Evolutionary conservation across 2,888 invertebrate species (phyloP).

Genomic region (Brachylomia viminalis): DNA sequence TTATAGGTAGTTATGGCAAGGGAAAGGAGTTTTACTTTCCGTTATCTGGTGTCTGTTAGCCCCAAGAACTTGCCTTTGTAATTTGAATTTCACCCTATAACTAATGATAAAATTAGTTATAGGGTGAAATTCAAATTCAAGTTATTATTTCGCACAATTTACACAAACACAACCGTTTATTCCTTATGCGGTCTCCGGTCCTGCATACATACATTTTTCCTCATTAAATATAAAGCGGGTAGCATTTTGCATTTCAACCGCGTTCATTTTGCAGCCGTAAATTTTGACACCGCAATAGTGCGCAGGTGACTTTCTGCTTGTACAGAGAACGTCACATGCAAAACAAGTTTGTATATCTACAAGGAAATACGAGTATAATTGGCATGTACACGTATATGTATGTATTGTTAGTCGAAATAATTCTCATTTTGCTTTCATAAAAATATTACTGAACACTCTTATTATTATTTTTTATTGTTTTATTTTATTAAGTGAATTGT

Average conservation of each 20-base stretch:
- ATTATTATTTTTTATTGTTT: too few species aligned
- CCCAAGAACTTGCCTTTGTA: neutral
- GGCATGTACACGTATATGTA: too few species aligned
- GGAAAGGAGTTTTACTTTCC: neutral
- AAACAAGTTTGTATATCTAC: neutral
- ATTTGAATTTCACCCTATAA: neutral
- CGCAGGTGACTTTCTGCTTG: slow-evolving; percentile 44
- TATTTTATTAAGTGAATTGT: too few species aligned
- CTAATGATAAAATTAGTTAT: too few species aligned
- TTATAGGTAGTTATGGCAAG: neutral
- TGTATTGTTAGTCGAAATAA: neutral
- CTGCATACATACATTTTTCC: slow-evolving; percentile 49
- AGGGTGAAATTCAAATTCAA: too few species aligned
- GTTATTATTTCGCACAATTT: slow-evolving; percentile 14
- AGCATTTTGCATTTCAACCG: slow-evolving; percentile 54
- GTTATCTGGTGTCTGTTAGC: neutral
- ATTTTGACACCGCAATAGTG: slow-evolving; percentile 50
- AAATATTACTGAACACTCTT: neutral
- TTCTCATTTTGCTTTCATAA: neutral
- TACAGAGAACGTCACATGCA: neutral
- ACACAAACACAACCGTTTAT: slow-evolving; percentile 38
- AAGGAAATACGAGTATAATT: neutral
- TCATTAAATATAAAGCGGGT: slow-evolving; percentile 47
- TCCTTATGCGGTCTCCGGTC: slow-evolving; percentile 44
- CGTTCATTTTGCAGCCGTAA: slow-evolving; percentile 45